phyloP scores from a whole-genome alignment of 1,140 invertebrate genomes.

The Drosophila sucinea region DNA sequence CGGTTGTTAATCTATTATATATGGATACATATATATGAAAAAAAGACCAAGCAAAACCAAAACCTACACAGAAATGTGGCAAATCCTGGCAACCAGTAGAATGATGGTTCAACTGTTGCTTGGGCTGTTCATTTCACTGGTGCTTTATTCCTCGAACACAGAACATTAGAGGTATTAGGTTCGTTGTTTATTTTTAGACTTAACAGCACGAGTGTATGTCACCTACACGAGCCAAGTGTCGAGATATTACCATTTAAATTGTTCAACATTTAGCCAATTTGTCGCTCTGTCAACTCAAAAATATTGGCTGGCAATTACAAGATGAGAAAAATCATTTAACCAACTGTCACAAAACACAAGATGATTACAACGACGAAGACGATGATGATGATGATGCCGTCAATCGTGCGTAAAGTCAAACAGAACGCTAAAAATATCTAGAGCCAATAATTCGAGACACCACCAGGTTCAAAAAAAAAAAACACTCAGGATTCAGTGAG shows the following conservation, averaged over 20 bases:
- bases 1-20: conserved; percentile 74
- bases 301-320: conserved; percentile 71
- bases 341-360: not conserved
- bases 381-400: not conserved
- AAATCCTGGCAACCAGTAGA: conserved; percentile 28
- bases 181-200: conserved; percentile 32
- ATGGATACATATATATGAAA: conserved; percentile 19
- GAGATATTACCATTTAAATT: conserved; percentile 47
- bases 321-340: conserved; percentile 46
- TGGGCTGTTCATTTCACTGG: conserved; percentile 31
- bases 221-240: conserved; percentile 8
- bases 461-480: not conserved
- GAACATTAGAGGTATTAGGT: conserved; percentile 65
- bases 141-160: conserved; percentile 32
- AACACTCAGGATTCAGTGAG: conserved; percentile 3
- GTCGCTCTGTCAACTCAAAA: conserved; percentile 40
- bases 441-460: not conserved
- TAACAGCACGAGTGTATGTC: conserved; percentile 19
- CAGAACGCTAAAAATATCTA: conserved; percentile 14
- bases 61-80: conserved; percentile 34
- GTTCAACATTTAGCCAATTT: conserved; percentile 50
- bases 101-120: conserved; percentile 55
- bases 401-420: conserved; percentile 41
- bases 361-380: not conserved
- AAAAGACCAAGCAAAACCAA: conserved; percentile 7